phyloP scores from a whole-genome alignment of 2,797 vertebrate genomes.

The Chrysocyon brachyurus region DNA sequence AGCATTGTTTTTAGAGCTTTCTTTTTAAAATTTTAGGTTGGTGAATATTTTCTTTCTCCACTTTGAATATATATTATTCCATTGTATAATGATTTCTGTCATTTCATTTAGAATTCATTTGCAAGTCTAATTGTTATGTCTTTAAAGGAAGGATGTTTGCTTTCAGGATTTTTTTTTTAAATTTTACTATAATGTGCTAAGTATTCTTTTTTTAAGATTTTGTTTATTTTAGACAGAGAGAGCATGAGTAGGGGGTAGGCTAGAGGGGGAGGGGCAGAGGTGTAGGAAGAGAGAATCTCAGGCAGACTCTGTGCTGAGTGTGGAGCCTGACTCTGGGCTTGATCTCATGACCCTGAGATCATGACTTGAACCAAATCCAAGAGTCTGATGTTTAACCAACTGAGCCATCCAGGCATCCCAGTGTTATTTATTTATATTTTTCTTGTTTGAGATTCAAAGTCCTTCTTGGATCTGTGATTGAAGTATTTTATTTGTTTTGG shows the following conservation, averaged over 20 bases:
- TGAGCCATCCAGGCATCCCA: background rate
- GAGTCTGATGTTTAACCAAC: background rate
- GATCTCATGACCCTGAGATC: background rate
- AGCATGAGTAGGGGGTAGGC: background rate
- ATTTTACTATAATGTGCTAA: background rate
- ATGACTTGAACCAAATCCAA: background rate
- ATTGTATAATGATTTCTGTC: background rate
- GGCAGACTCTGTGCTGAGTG: background rate
- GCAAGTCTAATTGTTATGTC: background rate
- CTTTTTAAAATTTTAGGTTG: background rate
- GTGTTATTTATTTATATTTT: background rate
- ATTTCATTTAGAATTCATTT: background rate
- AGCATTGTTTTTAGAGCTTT: background rate
- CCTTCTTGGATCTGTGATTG: background rate
- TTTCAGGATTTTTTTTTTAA: background rate
- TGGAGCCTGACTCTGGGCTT: background rate
- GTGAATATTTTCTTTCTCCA: background rate
- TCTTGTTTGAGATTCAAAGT: background rate
- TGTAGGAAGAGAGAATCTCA: background rate
- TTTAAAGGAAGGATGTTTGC: background rate
- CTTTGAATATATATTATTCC: background rate
- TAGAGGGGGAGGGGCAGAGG: background rate
- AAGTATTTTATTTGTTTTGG: background rate
- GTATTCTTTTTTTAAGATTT: background rate
- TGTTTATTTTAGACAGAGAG: background rate